A percentile compares a stretch with the other conserved stretches of the same genome.
Evolutionary conservation across 2,113 vertebrate genomes (phyloP).

Genomic region (Galeopterus variegatus): DNA sequence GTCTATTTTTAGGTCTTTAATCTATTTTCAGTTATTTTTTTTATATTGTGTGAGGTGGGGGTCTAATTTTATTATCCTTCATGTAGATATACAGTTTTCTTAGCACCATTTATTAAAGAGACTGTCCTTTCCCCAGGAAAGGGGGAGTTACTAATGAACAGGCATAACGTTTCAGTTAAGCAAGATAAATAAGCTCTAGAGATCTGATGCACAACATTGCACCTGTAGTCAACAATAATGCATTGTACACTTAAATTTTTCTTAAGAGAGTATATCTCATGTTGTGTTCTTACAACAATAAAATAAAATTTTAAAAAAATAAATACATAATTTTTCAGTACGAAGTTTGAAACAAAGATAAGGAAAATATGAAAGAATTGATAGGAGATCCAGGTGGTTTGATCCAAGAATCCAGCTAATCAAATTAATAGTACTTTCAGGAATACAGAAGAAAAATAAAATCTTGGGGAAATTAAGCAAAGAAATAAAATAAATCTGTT

Average conservation of each 20-base stretch:
- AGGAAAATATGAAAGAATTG: neutral
- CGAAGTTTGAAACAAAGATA: neutral
- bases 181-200: neutral
- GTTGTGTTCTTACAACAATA: neutral
- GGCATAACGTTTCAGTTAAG: neutral
- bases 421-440: neutral
- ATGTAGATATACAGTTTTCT: neutral
- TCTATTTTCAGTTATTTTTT: neutral
- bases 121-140: neutral
- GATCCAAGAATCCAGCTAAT: neutral
- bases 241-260: neutral
- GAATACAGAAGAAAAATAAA: neutral
- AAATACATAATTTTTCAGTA: neutral
- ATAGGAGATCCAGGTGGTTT: neutral
- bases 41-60: neutral
- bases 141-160: neutral
- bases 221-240: neutral
- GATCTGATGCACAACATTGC: neutral
- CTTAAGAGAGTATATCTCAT: neutral
- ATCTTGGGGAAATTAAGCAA: neutral
- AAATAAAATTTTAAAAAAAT: neutral
- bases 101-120: neutral
- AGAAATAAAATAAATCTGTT: neutral
- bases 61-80: neutral
- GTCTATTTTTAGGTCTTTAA: neutral